Evolutionary conservation across 2,888 invertebrate genomes (phyloP).

Genomic region (Ischnus inquisitorius): DNA sequence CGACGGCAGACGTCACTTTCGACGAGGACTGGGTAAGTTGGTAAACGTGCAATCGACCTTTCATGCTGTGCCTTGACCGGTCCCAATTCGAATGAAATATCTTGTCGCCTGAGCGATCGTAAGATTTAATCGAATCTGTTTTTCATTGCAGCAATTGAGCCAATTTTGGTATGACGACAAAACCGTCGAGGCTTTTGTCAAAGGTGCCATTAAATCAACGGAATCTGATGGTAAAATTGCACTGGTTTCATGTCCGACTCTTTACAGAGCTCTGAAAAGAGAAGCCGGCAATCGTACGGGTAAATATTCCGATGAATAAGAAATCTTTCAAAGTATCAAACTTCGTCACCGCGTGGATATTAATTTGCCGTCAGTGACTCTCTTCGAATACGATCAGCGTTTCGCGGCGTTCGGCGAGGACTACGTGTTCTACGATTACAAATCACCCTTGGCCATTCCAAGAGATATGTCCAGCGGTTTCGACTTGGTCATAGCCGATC

Average conservation of each 20-base stretch:
- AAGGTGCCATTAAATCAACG: conserved; percentile 88
- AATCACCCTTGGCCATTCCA: conserved; percentile 90
- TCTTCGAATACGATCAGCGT: conserved; percentile 94
- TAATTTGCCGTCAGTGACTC: conserved; percentile 87
- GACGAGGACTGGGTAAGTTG: conserved; percentile 93
- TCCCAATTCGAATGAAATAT: background rate
- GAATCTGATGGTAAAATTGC: conserved; percentile 89
- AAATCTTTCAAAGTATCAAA: background rate
- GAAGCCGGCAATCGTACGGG: conserved; percentile 79
- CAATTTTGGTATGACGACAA: conserved; percentile 98
- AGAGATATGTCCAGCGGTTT: conserved; percentile 88
- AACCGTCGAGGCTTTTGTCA: conserved; percentile 91
- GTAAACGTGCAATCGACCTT: conserved; percentile 41
- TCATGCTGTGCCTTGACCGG: background rate
- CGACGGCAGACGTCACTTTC: conserved; percentile 87
- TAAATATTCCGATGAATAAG: background rate
- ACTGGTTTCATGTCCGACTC: conserved; percentile 95
- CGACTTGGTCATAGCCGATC: conserved; percentile 96
- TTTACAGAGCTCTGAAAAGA: conserved; percentile 90
- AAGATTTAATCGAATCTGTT: background rate
- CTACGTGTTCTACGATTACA: conserved; percentile 96
- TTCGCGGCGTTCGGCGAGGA: conserved; percentile 93
- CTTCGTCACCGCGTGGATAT: background rate
- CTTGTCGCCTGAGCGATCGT: background rate
- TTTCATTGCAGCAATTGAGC: conserved; percentile 93